phyloP scores from a whole-genome alignment of 2,888 invertebrate genomes.

The Tanaodytes sp. region DNA sequence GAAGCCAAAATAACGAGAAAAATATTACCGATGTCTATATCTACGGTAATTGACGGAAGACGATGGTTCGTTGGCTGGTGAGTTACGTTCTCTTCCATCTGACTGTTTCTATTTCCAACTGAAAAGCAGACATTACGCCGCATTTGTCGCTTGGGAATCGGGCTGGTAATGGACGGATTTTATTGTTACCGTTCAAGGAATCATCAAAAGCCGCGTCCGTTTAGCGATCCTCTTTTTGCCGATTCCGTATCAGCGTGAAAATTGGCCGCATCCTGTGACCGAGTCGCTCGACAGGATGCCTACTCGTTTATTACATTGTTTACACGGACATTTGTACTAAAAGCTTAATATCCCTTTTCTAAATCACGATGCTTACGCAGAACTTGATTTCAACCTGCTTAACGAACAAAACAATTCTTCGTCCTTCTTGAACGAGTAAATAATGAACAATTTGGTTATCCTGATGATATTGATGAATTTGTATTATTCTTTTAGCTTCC shows the following conservation, averaged over 20 bases:
- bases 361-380: too few species aligned
- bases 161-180: slow-evolving; percentile 47
- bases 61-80: slow-evolving; percentile 28
- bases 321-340: slow-evolving; percentile 33
- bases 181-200: slow-evolving; percentile 56
- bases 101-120: slow-evolving; percentile 49
- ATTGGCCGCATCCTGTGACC: slow-evolving; percentile 58
- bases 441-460: too few species aligned
- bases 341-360: slow-evolving; percentile 32
- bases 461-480: too few species aligned
- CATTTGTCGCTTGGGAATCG: slow-evolving; percentile 40
- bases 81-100: slow-evolving; percentile 24
- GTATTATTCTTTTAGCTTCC: too few species aligned
- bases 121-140: slow-evolving; percentile 39
- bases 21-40: slow-evolving; percentile 41
- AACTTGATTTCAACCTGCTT: too few species aligned
- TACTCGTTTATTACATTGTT: slow-evolving; percentile 46
- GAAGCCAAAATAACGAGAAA: slow-evolving; percentile 1
- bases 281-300: slow-evolving; percentile 47
- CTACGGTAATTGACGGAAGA: slow-evolving; percentile 36
- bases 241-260: slow-evolving; percentile 57
- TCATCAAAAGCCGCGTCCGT: slow-evolving; percentile 45
- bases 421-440: too few species aligned
- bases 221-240: slow-evolving; percentile 53
- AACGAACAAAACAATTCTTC: too few species aligned